Base-by-base conservation (phyloP, 2,797 vertebrate species). In the Enteromius argenteus region DNA sequence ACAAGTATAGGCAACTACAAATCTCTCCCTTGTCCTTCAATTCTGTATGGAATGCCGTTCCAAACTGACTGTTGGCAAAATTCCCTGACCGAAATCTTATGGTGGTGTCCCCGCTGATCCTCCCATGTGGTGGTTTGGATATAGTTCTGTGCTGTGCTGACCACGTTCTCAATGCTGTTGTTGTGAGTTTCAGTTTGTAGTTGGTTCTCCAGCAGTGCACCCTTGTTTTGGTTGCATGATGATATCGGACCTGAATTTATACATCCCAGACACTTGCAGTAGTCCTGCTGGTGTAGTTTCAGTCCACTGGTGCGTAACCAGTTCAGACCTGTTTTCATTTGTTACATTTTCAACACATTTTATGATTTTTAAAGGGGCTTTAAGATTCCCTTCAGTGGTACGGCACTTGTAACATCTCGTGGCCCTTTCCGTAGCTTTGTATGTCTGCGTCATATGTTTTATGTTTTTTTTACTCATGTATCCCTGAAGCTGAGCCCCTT, bases 101-200 rank as follows among this genome's bases (percentile, higher is more conserved):
- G 75, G 82, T 85, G 79, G 85, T 91, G 66, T 91, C 90, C 44
- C 83, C 80, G 74, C 82, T 86, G 81, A 80, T 56, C 79, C 81
- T 81, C 75, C 56, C 44, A 84, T 72, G 85, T 87, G 86, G 53
- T 87, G 71, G 73, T 86, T 85, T 87, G 80, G 85, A 80, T 85
- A 83, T 76, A 81, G 64, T 74, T 87, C 56, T 88, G 74, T 82
- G 77, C 69, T 84, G 77, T 78, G 42, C 42, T 44, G 53, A 78
- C 49, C 72, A 73, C 69, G 66, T 81, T 76, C 74, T 62, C 58
- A 58, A 84, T 87, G 83, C 81, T 83, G 56, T 83, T 74, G 58
- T 66, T 75, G 81, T 83, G 60, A 53, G 73, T 79, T 79, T 84
- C 37, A 64, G 42, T 72, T 78, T 85, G 84, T 79, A 69, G 82